Conservation (phyloP, 1,140 invertebrate genomes). For the Sitobion miscanthi region DNA sequence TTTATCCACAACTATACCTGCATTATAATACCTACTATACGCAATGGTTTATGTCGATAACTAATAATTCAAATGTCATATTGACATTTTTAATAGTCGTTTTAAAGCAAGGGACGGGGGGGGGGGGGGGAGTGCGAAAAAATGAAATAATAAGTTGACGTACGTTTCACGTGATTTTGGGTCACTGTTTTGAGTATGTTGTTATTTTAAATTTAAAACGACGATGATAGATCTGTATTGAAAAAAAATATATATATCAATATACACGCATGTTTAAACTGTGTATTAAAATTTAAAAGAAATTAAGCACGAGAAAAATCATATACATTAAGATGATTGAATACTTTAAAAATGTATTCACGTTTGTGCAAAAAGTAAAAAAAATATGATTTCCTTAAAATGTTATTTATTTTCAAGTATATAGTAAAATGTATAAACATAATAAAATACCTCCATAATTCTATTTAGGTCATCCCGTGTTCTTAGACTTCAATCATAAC, state of each 20-base stretch:
- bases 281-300: not conserved
- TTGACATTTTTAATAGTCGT: not conserved
- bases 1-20: not conserved
- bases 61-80: not conserved
- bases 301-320: not conserved
- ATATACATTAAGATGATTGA: not conserved
- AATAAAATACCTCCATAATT: not conserved
- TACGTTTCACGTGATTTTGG: not conserved
- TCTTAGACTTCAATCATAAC: not conserved
- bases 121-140: too few relatives aligned
- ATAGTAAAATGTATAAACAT: not conserved
- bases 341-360: not conserved
- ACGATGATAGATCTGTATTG: not conserved
- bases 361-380: not conserved
- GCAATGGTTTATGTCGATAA: not conserved
- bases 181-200: not conserved
- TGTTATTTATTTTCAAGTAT: not conserved
- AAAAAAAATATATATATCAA: too few relatives aligned
- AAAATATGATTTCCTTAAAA: not conserved
- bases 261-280: not conserved
- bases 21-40: not conserved
- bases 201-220: not conserved
- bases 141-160: not conserved
- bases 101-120: not conserved
- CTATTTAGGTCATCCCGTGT: not conserved